Evolutionary conservation across 2,797 vertebrate genomes (phyloP).

Genomic region (Decapterus maruadsi): DNA sequence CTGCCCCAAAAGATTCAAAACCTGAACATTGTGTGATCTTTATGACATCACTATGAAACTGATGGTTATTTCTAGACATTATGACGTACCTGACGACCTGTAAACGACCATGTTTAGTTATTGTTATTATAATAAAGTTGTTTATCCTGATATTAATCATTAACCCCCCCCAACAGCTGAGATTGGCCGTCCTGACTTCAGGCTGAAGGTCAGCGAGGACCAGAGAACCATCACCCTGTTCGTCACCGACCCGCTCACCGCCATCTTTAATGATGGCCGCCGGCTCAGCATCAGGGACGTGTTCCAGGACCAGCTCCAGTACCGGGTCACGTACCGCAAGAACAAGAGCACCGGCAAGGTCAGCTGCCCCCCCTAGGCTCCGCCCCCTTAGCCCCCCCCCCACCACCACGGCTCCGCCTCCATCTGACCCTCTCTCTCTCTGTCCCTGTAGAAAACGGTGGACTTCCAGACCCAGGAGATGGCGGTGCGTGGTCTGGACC

Average conservation of each 20-base stretch:
- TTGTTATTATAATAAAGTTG: no score
- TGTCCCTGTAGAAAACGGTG: conserved; percentile 83
- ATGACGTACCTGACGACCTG: no score
- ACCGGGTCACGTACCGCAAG: conserved; percentile 89
- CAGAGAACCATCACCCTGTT: conserved; percentile 80
- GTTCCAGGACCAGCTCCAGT: conserved; percentile 86
- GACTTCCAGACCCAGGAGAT: conserved; percentile 76
- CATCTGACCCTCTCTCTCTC: neutral
- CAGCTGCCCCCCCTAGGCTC: conserved; percentile 16
- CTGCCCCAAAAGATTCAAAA: no score
- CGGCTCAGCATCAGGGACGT: conserved; percentile 88
- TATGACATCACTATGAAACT: no score
- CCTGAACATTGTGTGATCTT: no score
- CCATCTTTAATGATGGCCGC: conserved; percentile 71
- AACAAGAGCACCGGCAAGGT: conserved; percentile 93
- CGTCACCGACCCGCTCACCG: conserved; percentile 85
- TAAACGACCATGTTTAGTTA: no score
- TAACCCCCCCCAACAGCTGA: conserved; percentile 79
- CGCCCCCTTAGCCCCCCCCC: no score
- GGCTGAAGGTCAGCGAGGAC: conserved; percentile 79
- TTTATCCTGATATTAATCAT: no score
- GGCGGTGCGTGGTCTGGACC: conserved; percentile 81
- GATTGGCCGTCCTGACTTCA: conserved; percentile 85
- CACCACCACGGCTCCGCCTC: no score
- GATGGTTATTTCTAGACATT: no score